phyloP scores from a whole-genome alignment of 1,140 invertebrate genomes.

The Lepidurus arcticus region DNA sequence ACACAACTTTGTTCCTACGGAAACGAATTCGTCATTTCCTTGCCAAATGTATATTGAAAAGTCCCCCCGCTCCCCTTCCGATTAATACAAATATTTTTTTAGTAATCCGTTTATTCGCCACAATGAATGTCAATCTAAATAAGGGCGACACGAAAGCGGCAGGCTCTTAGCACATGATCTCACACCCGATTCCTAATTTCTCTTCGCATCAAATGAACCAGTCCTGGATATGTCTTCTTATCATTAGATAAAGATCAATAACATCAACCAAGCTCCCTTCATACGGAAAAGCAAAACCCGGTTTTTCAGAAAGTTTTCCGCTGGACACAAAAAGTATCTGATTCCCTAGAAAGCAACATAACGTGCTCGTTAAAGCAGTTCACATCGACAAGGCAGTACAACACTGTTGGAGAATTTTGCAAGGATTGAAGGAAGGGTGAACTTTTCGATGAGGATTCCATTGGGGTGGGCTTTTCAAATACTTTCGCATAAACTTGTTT shows the following conservation, averaged over 20 bases:
- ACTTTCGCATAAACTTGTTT: neutral
- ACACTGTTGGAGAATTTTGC: neutral
- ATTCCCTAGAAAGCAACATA: slow-evolving; percentile 3
- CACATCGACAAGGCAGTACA: slow-evolving; percentile 18
- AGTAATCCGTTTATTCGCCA: slow-evolving; percentile 21
- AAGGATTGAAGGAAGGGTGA: slow-evolving; percentile 4
- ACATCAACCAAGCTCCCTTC: neutral
- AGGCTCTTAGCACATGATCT: slow-evolving; percentile 21
- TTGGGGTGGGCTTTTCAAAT: neutral
- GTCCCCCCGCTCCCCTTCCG: neutral
- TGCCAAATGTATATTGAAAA: neutral
- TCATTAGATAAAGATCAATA: neutral
- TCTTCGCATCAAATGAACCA: slow-evolving; percentile 7
- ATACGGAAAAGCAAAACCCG: neutral
- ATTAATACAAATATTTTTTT: neutral
- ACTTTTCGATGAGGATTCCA: neutral
- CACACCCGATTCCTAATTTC: neutral
- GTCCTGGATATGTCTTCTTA: slow-evolving; percentile 18
- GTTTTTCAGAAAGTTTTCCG: neutral
- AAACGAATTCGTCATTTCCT: neutral
- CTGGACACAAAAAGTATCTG: neutral
- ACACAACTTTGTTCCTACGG: no score
- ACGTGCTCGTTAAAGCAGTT: slow-evolving; percentile 16
- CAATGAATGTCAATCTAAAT: slow-evolving; percentile 15
- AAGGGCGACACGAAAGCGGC: slow-evolving; percentile 17